Conservation (phyloP, 2,888 invertebrate species). For the Epistrophe eligans region DNA sequence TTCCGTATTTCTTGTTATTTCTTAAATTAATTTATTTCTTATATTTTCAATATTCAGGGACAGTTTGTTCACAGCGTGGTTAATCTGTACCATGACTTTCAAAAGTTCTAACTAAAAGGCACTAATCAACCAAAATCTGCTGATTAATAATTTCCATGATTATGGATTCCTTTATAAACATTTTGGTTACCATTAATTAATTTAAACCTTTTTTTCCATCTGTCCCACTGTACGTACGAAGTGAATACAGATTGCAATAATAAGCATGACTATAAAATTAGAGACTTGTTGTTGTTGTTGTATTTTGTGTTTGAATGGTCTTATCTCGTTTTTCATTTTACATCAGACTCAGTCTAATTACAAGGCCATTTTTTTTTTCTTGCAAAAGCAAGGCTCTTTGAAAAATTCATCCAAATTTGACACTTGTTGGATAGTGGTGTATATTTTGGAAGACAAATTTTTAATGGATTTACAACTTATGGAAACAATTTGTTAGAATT, state of each 20-base stretch:
- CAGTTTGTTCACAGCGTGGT: too few species aligned
- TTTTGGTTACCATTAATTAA: too few species aligned
- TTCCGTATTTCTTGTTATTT: too few species aligned
- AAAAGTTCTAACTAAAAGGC: too few species aligned
- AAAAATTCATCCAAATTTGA: constrained; percentile 59
- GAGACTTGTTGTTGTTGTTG: neutral
- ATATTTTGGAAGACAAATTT: neutral
- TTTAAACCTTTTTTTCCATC: too few species aligned
- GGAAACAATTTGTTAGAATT: constrained; percentile 27
- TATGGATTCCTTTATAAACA: too few species aligned
- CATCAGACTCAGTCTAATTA: constrained; percentile 65
- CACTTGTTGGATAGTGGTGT: constrained; percentile 63
- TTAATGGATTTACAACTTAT: constrained; percentile 12
- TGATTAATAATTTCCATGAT: too few species aligned
- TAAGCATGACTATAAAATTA: constrained; percentile 26
- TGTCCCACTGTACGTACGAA: neutral
- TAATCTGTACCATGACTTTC: too few species aligned
- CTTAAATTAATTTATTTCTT: too few species aligned
- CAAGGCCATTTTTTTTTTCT: constrained; percentile 34
- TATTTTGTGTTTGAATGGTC: neutral
- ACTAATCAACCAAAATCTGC: too few species aligned
- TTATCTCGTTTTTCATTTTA: constrained; percentile 51
- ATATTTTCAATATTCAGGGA: too few species aligned
- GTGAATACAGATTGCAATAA: constrained; percentile 53
- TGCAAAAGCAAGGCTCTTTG: neutral